phyloP scores from a whole-genome alignment of 2,113 vertebrate genomes.

The Crotalus viridis region DNA sequence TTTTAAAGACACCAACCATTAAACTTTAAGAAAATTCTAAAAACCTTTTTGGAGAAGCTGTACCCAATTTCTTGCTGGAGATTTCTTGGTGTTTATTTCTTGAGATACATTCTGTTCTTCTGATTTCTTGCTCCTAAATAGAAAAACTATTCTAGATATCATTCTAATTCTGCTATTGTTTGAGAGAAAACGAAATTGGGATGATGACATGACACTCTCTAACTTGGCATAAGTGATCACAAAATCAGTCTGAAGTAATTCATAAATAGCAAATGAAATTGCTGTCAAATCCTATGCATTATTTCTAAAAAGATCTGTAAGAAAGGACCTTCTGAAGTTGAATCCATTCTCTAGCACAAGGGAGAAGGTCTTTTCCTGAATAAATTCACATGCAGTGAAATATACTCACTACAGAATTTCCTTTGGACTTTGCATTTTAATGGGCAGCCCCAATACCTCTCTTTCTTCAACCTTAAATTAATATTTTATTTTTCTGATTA shows the following conservation, averaged over 20 bases:
- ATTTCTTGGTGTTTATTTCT: not conserved
- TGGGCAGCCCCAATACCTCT: not conserved
- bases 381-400: not conserved
- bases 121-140: not conserved
- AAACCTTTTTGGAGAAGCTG: not conserved
- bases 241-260: not conserved
- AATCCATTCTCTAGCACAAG: not conserved
- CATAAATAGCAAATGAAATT: conserved; percentile 3
- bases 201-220: not conserved
- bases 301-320: not conserved
- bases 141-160: not conserved
- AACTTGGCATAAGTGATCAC: not conserved
- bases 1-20: not conserved
- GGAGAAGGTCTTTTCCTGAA: not conserved
- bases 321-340: not conserved
- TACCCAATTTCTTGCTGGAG: not conserved
- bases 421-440: not conserved
- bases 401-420: not conserved
- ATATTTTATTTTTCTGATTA: not conserved
- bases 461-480: not conserved
- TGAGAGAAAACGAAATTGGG: not conserved
- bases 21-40: not conserved
- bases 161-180: not conserved
- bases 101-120: not conserved
- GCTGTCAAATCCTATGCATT: not conserved